Conservation (phyloP, 2,113 vertebrate genomes). For the Grantiella picta region DNA sequence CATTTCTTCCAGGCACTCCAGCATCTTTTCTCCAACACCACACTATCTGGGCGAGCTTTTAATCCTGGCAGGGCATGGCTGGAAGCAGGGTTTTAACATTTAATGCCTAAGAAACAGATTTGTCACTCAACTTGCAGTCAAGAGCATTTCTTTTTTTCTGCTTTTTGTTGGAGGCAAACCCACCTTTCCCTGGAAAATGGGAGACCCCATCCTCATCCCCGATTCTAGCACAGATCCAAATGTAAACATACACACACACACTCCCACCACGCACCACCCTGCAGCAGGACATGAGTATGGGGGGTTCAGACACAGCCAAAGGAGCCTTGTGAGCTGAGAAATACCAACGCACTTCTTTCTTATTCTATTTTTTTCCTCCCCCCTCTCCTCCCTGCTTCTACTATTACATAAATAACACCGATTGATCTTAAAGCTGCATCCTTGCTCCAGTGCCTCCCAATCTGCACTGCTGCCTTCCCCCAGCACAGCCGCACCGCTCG, state of each 20-base stretch:
- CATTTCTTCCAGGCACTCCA: background rate
- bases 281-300: slow-evolving; percentile 7
- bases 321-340: background rate
- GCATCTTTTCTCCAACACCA: background rate
- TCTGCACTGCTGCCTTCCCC: slow-evolving; percentile 23
- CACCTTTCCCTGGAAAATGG: slow-evolving; percentile 17
- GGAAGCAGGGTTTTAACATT: background rate
- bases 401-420: slow-evolving; percentile 59
- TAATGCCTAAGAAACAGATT: background rate
- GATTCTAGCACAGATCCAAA: background rate
- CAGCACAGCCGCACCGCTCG: background rate
- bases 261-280: slow-evolving; percentile 10
- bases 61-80: background rate
- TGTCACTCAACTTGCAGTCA: slow-evolving; percentile 17
- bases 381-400: background rate
- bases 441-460: background rate
- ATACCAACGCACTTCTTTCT: background rate
- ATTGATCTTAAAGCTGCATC: slow-evolving; percentile 45
- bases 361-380: background rate
- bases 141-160: background rate
- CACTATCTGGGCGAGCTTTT: background rate
- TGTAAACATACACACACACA: slow-evolving; percentile 50
- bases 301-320: background rate
- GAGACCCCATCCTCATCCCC: slow-evolving; percentile 6
- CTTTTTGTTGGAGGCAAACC: background rate